Evolutionary conservation across 1,140 invertebrate species (phyloP).

Genomic region (Cataglyphis hispanica): DNA sequence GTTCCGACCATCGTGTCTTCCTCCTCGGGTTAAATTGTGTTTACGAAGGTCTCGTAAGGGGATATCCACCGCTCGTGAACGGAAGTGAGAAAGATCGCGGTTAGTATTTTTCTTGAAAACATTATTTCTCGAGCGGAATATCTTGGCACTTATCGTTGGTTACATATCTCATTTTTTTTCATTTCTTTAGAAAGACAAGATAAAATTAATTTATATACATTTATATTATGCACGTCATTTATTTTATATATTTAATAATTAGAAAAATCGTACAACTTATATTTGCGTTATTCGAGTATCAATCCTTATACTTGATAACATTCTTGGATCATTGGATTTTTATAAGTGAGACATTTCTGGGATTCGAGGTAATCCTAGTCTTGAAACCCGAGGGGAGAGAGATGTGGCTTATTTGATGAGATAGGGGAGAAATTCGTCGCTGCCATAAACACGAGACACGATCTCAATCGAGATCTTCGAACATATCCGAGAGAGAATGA

Average conservation of each 20-base stretch:
- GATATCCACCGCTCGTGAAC: slow-evolving; percentile 53
- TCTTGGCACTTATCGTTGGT: neutral
- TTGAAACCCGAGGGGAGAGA: slow-evolving; percentile 2
- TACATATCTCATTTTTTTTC: neutral
- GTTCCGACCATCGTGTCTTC: slow-evolving; percentile 42
- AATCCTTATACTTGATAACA: neutral
- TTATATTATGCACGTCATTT: neutral
- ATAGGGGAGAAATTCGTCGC: slow-evolving; percentile 24
- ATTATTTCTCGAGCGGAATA: slow-evolving; percentile 24
- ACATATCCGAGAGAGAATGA: slow-evolving; percentile 24
- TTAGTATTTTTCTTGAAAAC: slow-evolving; percentile 32
- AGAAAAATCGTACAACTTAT: neutral
- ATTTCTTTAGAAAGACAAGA: neutral
- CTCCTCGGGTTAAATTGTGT: slow-evolving; percentile 46
- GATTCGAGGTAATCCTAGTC: slow-evolving; percentile 3
- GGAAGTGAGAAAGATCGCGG: slow-evolving; percentile 75
- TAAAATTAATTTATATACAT: neutral
- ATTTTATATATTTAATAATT: neutral
- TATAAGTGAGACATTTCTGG: neutral
- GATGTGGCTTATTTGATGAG: slow-evolving; percentile 31
- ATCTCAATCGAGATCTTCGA: neutral
- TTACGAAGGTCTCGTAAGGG: slow-evolving; percentile 65
- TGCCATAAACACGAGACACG: slow-evolving; percentile 26
- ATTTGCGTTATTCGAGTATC: neutral
- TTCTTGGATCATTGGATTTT: neutral